Evolutionary conservation across 2,113 vertebrate species (phyloP).

Genomic region (Tetrao urogallus): DNA sequence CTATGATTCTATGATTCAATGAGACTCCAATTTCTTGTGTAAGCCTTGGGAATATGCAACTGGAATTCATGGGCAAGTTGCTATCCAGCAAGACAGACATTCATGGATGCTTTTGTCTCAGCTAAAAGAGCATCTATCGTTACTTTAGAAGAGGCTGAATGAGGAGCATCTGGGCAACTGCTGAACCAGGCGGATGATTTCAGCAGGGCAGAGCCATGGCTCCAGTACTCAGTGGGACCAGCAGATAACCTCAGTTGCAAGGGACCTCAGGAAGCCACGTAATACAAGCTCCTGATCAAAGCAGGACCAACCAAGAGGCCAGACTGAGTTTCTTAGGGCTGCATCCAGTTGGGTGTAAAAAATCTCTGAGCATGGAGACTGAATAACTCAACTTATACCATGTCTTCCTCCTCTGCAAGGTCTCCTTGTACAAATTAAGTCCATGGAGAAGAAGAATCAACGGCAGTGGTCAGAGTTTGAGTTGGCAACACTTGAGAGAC

Average conservation of each 20-base stretch:
- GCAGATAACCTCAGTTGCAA: neutral
- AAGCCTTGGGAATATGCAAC: neutral
- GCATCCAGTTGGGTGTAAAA: rapidly evolving
- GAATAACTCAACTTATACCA: neutral
- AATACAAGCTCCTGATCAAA: neutral
- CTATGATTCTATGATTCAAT: too few relatives aligned
- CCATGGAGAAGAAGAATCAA: neutral
- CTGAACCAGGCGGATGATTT: neutral
- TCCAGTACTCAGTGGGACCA: neutral
- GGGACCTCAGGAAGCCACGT: neutral
- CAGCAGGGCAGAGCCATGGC: rapidly evolving
- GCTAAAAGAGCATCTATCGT: neutral
- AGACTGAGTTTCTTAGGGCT: neutral
- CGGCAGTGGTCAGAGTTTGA: neutral
- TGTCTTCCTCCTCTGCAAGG: neutral
- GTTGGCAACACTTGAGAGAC: neutral
- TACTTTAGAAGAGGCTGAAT: neutral
- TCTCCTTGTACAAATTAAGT: neutral
- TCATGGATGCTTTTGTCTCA: neutral
- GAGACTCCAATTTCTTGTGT: neutral
- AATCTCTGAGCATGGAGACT: neutral
- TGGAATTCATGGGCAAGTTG: neutral
- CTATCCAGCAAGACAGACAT: neutral
- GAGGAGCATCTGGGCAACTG: rapidly evolving
- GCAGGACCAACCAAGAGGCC: neutral